Conservation (phyloP, 2,888 invertebrate species). For the Limnephilus marmoratus region DNA sequence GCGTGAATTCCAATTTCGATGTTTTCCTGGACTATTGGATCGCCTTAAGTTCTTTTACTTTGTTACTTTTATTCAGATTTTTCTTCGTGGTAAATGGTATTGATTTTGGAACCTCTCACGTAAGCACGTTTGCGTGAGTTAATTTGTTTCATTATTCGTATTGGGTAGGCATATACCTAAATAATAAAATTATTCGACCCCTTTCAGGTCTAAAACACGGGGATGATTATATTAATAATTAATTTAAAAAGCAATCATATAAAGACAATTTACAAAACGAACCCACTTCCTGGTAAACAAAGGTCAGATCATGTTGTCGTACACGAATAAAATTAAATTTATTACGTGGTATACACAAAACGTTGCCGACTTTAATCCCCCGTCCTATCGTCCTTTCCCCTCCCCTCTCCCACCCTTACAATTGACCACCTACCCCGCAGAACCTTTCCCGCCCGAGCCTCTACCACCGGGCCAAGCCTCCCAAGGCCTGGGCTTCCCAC, state of each 20-base stretch:
- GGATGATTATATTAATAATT: background rate
- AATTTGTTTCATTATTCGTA: background rate
- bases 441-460: background rate
- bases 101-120: background rate
- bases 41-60: background rate
- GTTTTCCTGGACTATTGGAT: too few species aligned
- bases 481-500: background rate
- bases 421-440: slow-evolving; percentile 5
- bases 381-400: background rate
- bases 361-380: slow-evolving; percentile 21
- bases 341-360: slow-evolving; percentile 31
- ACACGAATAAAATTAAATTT: slow-evolving; percentile 21
- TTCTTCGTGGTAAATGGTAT: background rate
- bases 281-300: slow-evolving; percentile 9
- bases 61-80: background rate
- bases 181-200: background rate
- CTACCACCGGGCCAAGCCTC: background rate
- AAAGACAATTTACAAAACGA: background rate
- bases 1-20: too few species aligned
- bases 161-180: background rate
- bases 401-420: background rate
- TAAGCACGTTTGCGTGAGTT: background rate
- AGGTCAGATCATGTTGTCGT: slow-evolving; percentile 21
- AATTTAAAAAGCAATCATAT: background rate
- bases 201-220: background rate